Evolutionary conservation across 2,113 vertebrate species (phyloP).

Genomic region (Parus major): DNA sequence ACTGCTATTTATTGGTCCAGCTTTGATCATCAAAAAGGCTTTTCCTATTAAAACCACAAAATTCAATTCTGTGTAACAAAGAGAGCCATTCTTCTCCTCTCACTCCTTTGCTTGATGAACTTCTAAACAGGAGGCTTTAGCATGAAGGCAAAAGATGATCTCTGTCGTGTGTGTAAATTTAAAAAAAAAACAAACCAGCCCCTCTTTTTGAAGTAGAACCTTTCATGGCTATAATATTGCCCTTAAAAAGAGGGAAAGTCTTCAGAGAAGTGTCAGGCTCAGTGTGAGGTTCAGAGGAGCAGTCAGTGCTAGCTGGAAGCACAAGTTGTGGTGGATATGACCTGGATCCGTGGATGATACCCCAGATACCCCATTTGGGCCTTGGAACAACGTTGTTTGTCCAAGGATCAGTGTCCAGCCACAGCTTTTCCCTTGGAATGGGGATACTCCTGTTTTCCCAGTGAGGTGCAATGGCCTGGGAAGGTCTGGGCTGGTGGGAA

Average conservation of each 20-base stretch:
- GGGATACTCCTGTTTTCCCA: neutral
- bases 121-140: slow-evolving; percentile 15
- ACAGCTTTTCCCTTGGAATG: neutral
- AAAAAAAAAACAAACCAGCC: neutral
- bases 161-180: neutral
- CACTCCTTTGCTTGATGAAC: slow-evolving; percentile 14
- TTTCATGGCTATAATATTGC: neutral
- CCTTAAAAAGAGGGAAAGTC: neutral
- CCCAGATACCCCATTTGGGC: neutral
- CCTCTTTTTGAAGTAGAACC: neutral
- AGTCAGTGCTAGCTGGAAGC: neutral
- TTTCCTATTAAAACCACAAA: slow-evolving; percentile 29
- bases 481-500: neutral
- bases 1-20: slow-evolving; percentile 36
- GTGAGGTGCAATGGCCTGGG: neutral
- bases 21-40: slow-evolving; percentile 51
- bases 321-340: neutral
- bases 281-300: fast-evolving
- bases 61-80: slow-evolving; percentile 34
- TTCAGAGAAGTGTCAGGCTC: neutral
- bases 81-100: neutral
- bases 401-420: neutral
- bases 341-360: neutral
- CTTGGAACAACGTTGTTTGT: neutral
- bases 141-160: neutral